Percentiles rank a stretch among this genome's conserved stretches.
Evolutionary conservation across 30 jellyfish, hydroid and myxozoan genomes (phyloP).

Genomic region (Hydra vulgaris): DNA sequence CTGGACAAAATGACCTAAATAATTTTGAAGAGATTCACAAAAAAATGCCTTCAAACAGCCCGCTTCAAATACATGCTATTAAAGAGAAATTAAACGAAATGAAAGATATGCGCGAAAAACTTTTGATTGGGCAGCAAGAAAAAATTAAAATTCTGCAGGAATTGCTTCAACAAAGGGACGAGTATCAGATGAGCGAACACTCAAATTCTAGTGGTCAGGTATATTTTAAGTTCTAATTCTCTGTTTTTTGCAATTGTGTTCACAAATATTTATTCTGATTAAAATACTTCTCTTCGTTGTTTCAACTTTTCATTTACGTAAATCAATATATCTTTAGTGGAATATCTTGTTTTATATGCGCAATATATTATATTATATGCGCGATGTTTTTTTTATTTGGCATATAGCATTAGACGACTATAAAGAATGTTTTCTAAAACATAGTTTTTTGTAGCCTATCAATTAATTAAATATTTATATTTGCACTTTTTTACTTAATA

Average conservation of each 20-base stretch:
- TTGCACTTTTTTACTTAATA: too few species aligned
- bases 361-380: too few species aligned
- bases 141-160: constrained; percentile 53
- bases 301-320: too few species aligned
- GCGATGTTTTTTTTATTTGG: too few species aligned
- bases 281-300: too few species aligned
- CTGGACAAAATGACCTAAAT: constrained; percentile 80
- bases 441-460: neutral
- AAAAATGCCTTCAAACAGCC: constrained; percentile 25
- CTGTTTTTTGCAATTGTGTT: neutral
- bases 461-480: too few species aligned
- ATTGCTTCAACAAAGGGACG: constrained; percentile 55
- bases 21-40: constrained; percentile 71
- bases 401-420: too few species aligned
- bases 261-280: too few species aligned
- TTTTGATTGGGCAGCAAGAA: constrained; percentile 83
- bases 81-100: constrained; percentile 55
- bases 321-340: too few species aligned
- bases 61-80: constrained; percentile 42
- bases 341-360: too few species aligned
- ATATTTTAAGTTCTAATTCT: neutral
- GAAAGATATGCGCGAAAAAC: constrained; percentile 53
- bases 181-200: constrained; percentile 19
- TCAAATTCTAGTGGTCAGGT: constrained; percentile 19
- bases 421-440: neutral